phyloP scores from a whole-genome alignment of 2,888 invertebrate genomes.

The Bimastos eiseni region DNA sequence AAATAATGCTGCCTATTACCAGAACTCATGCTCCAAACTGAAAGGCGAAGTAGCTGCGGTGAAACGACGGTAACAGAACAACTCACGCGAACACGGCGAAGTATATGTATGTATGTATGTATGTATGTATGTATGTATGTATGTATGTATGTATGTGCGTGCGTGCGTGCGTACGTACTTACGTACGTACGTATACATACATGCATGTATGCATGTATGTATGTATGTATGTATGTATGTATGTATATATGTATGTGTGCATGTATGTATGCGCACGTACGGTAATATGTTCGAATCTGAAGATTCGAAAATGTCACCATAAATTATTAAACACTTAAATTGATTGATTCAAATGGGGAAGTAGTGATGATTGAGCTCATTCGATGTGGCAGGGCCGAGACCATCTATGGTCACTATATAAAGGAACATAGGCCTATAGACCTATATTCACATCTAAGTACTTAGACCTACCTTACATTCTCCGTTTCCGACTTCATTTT shows the following conservation, averaged over 20 bases:
- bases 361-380: too few species aligned
- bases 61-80: neutral
- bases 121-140: constrained; percentile 30
- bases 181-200: too few species aligned
- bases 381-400: too few species aligned
- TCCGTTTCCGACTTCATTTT: too few species aligned
- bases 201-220: constrained; percentile 24
- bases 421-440: too few species aligned
- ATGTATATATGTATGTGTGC: constrained; percentile 28
- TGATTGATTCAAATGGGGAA: too few species aligned
- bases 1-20: neutral
- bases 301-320: too few species aligned
- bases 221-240: constrained; percentile 28
- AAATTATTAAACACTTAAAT: too few species aligned
- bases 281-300: too few species aligned
- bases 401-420: too few species aligned
- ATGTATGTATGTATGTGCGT: constrained; percentile 30
- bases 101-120: constrained; percentile 26
- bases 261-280: neutral
- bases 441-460: too few species aligned
- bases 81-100: neutral
- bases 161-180: neutral
- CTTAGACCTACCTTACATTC: too few species aligned
- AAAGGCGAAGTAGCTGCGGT: neutral
- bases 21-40: neutral